phyloP scores from a whole-genome alignment of 2,113 vertebrate species.

The Romanogobio albipinnatus region DNA sequence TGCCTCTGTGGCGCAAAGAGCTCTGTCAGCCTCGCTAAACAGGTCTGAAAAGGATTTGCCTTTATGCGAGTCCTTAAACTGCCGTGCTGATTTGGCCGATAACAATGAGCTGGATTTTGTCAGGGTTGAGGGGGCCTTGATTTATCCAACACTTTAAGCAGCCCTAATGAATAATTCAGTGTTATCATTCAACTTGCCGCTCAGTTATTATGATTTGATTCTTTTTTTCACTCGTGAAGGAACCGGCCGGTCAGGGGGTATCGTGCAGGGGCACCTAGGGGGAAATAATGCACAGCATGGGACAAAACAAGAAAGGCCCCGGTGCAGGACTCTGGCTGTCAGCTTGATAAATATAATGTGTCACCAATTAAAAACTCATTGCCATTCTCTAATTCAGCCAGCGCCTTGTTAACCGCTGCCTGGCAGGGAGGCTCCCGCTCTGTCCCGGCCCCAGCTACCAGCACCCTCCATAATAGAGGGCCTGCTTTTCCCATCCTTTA shows the following conservation, averaged over 20 bases:
- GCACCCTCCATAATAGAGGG: slow-evolving; percentile 78
- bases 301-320: slow-evolving; percentile 83
- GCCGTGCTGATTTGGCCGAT: slow-evolving; percentile 67
- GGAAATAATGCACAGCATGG: slow-evolving; percentile 81
- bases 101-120: slow-evolving; percentile 80
- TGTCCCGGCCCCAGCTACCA: slow-evolving; percentile 75
- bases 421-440: slow-evolving; percentile 79
- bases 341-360: slow-evolving; percentile 96
- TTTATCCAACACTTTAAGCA: slow-evolving; percentile 82
- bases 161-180: slow-evolving; percentile 93
- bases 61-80: slow-evolving; percentile 74
- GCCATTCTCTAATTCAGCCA: slow-evolving; percentile 84
- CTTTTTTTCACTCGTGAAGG: slow-evolving; percentile 79
- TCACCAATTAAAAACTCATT: slow-evolving; percentile 96
- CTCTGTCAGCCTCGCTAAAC: slow-evolving; percentile 73
- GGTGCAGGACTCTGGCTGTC: slow-evolving; percentile 81
- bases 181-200: slow-evolving; percentile 85
- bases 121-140: slow-evolving; percentile 66
- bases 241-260: slow-evolving; percentile 72
- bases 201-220: slow-evolving; percentile 81
- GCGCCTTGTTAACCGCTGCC: slow-evolving; percentile 87
- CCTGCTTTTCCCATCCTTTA: slow-evolving; percentile 83
- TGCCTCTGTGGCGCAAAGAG: slow-evolving; percentile 69
- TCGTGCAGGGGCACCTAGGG: slow-evolving; percentile 78
- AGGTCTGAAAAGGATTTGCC: slow-evolving; percentile 72